Evolutionary conservation across 2,888 invertebrate species (phyloP), one percentile per base, ranked within the genome.

Genomic region (Bombylius discolor): DNA sequence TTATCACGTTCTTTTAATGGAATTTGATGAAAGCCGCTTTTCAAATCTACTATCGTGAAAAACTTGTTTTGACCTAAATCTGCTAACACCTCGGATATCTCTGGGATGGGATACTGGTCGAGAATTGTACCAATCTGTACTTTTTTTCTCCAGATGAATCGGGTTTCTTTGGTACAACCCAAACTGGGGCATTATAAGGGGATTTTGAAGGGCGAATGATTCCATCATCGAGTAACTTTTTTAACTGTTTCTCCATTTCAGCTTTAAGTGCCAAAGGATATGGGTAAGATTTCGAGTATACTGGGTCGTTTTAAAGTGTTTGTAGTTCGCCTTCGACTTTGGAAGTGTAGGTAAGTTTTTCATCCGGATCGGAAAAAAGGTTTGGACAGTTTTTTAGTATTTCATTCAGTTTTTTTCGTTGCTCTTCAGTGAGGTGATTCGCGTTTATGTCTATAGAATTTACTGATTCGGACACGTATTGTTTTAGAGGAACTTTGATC

Each of bases 151-250:
- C 53, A 4, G 44, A 59, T 4, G 57, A 50, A 46, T 59, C 59
- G 32, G 51, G n/a, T n/a, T n/a, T n/a, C 55, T 34, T 56, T 36
- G 53, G 45, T 5, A 45, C 45, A 14, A 45, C n/a, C 45, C 39
- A 9, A 47, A 49, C 12, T 9, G 45, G 45, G 11, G 45, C 5
- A 11, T 45, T 45, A 5, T 45, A n/a, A 59, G 61, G 47, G 60
- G 60, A 36, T 61, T 60, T 48, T 58, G 60, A 6, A 59, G 61
- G 7, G 56, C 60, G 56, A 11, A 56, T 60, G 8, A 57, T 55
- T 11, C 53, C 51, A 33, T 60, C 56, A 4, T 44, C 52, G 32
- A 60, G 11, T 4, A 58, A 50, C 11, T 56, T 4, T 32, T 52
- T 32, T 12, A 59, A 31, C 32, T 59, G 51, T 4, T 54, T 57